Evolutionary conservation across 2,113 vertebrate genomes (phyloP).

Genomic region (Pterocles burchelli): DNA sequence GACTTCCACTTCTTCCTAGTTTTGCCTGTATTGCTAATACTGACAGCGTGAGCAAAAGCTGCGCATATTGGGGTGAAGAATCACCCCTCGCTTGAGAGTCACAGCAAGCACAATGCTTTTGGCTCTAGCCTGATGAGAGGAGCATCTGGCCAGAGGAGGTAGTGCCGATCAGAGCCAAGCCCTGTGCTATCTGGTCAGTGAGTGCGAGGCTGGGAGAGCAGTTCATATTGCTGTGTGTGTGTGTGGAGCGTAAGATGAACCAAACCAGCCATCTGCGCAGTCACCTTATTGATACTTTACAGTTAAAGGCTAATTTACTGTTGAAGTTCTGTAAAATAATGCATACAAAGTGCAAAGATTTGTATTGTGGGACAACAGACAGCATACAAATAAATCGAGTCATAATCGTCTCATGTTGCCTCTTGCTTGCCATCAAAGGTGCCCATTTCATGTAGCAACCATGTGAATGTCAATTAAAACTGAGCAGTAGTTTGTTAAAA

Average conservation of each 20-base stretch:
- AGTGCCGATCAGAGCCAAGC: not conserved
- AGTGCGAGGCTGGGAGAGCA: not conserved
- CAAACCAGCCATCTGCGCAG: not conserved
- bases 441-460: not conserved
- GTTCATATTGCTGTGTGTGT: not conserved
- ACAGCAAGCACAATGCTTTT: not conserved
- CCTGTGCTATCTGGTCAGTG: accelerated
- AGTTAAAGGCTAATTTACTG: not conserved
- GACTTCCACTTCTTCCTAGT: not conserved
- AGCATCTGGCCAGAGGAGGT: not conserved
- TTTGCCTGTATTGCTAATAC: not conserved
- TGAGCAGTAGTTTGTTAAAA: not conserved
- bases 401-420: not conserved
- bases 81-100: not conserved
- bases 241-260: not conserved
- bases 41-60: not conserved
- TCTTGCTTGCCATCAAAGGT: not conserved
- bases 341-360: not conserved
- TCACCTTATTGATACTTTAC: not conserved
- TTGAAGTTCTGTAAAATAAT: not conserved
- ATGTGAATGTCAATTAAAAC: not conserved
- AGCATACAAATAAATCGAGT: accelerated
- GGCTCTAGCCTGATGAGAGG: not conserved
- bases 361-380: not conserved
- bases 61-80: not conserved